Evolutionary conservation across 1,140 invertebrate genomes (phyloP), one percentile per base, ranked within the genome.

Genomic region (Zaprionus tsacasi): DNA sequence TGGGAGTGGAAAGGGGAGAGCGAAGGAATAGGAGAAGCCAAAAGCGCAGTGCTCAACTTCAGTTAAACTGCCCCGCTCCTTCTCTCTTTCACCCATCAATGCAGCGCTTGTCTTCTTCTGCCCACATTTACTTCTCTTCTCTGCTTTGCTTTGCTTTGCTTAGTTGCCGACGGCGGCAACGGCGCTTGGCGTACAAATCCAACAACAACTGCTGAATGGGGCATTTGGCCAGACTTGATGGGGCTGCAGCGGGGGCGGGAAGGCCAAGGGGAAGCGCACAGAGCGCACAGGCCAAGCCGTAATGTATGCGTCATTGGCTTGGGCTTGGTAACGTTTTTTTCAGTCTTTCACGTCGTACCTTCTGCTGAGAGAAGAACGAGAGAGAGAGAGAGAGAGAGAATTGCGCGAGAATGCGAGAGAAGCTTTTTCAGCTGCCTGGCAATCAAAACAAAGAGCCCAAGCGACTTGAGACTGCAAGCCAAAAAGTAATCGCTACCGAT

Each of bases 111-210:
- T 54, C 67, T 65, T 54, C 67, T 65, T 63, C 63, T 70, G 59
- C 61, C 63, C 45, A 10, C 35, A 48, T 70, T 35, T 64, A 63
- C 35, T 35, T 30, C 27, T 30, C 27, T 21, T 56, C 36, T 61
- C 12, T 33, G 43, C 64, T 77, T 61, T 33, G 36, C 40, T 73
- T 80, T 81, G 70, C 59, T 85, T 86, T 85, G 70, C 54, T 40
- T 69, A 72, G 71, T 79, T 75, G 83, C 83, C 83, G 80, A 72
- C 78, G 74, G 85, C 83, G 74, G 80, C 81, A 88, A 89, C 83
- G 83, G 85, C 83, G 83, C 83, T 83, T 88, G 77, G 83, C 80
- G 85, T 88, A 88, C 81, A 73, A 83, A 78, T 82, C 73, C 70
- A 60, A 63, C 63, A 71, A 54, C 67, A 70, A 85, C 68, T 78